Base-by-base conservation (phyloP, 1,140 invertebrate species). In the Drosophila yakuba region DNA sequence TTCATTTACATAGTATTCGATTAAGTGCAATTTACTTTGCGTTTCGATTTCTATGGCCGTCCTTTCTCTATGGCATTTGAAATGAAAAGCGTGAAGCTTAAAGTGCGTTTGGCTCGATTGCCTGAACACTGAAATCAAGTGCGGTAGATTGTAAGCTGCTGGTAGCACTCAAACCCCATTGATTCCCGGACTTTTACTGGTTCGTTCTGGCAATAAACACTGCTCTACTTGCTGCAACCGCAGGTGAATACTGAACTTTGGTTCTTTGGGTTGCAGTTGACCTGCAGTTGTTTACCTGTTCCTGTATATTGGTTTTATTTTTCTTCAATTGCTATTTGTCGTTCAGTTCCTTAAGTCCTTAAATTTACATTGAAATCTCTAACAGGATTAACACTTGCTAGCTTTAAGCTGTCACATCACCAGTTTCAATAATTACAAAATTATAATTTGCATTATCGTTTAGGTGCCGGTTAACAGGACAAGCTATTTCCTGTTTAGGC, bases 1-100 rank as follows among this genome's bases (percentile, higher is more conserved):
- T 58, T 43, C 68, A 71, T 85, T 86, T 79, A 63, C 80, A 79
- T 76, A 68, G 59, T 57, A 86, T 86, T 86, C 83, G 75, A 82
- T 86, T 88, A 82, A 76, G 75, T 80, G 59, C 64, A 64, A 82
- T 82, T 63, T 51, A 59, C 74, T 86, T 69, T 75, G 61, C 36
- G n/a, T 28, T n/a, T 23, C 20, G 36, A 4, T 36, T 7, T 25
- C 35, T 32, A 5, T 4, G 14, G 25, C 17, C 25, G 32, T 67
- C 17, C 28, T 15, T 10, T 12, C 20, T 28, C 58, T 74, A 44
- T 71, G 52, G 61, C 23, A 47, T 72, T 57, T 35, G 23, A 41
- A 61, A 55, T 64, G 59, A 60, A 60, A 60, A 50, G 59, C 74
- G 57, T 60, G n/a, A 55, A 47, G 74, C 74, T 55, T 50, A 60